phyloP scores from a whole-genome alignment of 2,888 invertebrate species.

The Marasmarcha lunaedactyla region DNA sequence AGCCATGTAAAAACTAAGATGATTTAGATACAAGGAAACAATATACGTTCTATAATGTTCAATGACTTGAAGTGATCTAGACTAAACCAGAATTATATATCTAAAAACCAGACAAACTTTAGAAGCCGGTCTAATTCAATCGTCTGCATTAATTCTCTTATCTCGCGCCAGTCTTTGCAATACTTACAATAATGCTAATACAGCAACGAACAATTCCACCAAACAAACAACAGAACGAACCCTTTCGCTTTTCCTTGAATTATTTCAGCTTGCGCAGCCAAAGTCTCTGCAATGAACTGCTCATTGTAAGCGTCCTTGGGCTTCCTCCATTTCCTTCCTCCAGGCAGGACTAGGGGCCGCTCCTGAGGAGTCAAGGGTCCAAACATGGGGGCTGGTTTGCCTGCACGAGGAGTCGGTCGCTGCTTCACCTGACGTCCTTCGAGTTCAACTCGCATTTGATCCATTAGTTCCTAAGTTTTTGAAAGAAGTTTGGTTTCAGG shows the following conservation, averaged over 20 bases:
- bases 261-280: constrained; percentile 87
- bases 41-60: too few relatives aligned
- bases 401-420: constrained; percentile 49
- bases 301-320: constrained; percentile 92
- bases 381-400: constrained; percentile 53
- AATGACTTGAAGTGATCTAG: too few relatives aligned
- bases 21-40: too few relatives aligned
- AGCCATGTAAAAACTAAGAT: too few relatives aligned
- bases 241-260: constrained; percentile 87
- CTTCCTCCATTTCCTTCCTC: constrained; percentile 82
- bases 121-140: too few relatives aligned
- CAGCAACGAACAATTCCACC: too few relatives aligned
- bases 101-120: too few relatives aligned
- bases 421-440: constrained; percentile 56
- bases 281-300: constrained; percentile 86
- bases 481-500: too few relatives aligned
- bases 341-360: constrained; percentile 80
- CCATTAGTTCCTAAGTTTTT: constrained; percentile 30
- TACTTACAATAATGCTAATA: too few relatives aligned
- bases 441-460: constrained; percentile 57
- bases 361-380: constrained; percentile 74
- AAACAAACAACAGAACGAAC: constrained; percentile 63
- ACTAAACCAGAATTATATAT: too few relatives aligned
- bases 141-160: too few relatives aligned
- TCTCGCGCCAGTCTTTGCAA: too few relatives aligned